Evolutionary conservation across 2,888 invertebrate species (phyloP), one percentile per base, ranked within the genome.

Genomic region (Cheiracanthium punctorium): DNA sequence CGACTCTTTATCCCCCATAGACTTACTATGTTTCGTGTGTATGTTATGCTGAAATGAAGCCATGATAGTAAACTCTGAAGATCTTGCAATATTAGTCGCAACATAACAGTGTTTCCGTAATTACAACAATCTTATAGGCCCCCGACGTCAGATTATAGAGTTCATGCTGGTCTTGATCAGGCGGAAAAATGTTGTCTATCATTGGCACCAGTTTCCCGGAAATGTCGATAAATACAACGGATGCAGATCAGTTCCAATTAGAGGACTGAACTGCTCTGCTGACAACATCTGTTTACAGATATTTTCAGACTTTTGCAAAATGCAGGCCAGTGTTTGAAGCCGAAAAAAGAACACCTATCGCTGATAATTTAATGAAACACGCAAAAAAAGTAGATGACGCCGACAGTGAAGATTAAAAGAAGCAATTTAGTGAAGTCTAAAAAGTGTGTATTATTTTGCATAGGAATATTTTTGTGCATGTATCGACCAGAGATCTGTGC

Each of bases 151-250:
- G 58, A 58, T 58, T 20, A 24, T 12, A 24, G 12, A 58, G 24
- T 58, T 24, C 58, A 58, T 7, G 58, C 58, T 24, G 58, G 58
- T 24, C n/a, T 17, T 7, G 24, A 58, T 7, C 2, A 2, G 58
- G 24, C 58, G 58, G 58, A 12, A 58, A 58, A 58, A 58, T 24
- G 48, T 17, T n/a, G 58, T 58, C 58, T 58, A 58, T 58, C 58
- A 58, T 58, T 2, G 24, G 58, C 58, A 58, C 58, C 58, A 58
- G 58, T 24, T 58, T 58, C 58, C 58, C 58, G 58, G 58, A 58
- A 58, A 24, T 12, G 5, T 17, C 24, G 58, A 58, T 58, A 58
- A 58, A 58, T 58, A 58, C 10, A 58, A 58, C 58, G 58, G 58
- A 58, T 17, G 24, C 58, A 58, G 58, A 58, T 58, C 58, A 58